Evolutionary conservation across 1,140 invertebrate species (phyloP).

Genomic region (Drosophila azteca): DNA sequence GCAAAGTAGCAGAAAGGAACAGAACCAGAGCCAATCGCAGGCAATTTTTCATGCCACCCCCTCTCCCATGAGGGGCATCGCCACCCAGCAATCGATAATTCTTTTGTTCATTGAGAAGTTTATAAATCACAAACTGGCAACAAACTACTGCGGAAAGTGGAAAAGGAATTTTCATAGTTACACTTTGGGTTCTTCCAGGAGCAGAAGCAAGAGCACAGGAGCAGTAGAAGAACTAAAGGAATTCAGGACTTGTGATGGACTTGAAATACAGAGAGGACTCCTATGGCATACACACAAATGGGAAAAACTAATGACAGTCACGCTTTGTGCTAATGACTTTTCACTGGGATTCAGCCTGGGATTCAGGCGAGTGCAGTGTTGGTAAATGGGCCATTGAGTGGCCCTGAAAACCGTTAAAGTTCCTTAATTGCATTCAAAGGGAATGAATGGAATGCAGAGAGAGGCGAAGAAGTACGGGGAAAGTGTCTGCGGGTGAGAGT

Average conservation of each 20-base stretch:
- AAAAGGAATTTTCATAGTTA: constrained; percentile 45
- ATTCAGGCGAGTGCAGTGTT: too few relatives aligned
- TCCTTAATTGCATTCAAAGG: constrained; percentile 36
- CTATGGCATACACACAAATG: too few relatives aligned
- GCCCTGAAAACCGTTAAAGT: constrained; percentile 15
- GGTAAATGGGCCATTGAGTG: constrained; percentile 16
- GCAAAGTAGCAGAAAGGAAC: too few relatives aligned
- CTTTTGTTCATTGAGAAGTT: constrained; percentile 80
- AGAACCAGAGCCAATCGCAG: constrained; percentile 12
- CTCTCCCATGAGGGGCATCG: not conserved
- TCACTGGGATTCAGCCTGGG: too few relatives aligned
- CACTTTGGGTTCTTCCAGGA: too few relatives aligned
- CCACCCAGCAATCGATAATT: constrained; percentile 68
- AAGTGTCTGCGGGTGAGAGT: too few relatives aligned
- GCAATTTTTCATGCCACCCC: constrained; percentile 61
- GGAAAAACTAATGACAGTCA: too few relatives aligned
- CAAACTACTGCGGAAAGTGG: constrained; percentile 22
- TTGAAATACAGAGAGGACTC: too few relatives aligned
- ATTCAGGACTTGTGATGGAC: too few relatives aligned
- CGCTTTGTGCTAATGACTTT: too few relatives aligned
- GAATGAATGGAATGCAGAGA: not conserved
- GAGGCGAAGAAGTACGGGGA: not conserved
- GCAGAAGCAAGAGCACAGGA: too few relatives aligned
- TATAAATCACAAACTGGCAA: constrained; percentile 65
- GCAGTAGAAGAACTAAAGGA: not conserved